Conservation (phyloP, 1,140 invertebrate species). For the Chymomyza costata region DNA sequence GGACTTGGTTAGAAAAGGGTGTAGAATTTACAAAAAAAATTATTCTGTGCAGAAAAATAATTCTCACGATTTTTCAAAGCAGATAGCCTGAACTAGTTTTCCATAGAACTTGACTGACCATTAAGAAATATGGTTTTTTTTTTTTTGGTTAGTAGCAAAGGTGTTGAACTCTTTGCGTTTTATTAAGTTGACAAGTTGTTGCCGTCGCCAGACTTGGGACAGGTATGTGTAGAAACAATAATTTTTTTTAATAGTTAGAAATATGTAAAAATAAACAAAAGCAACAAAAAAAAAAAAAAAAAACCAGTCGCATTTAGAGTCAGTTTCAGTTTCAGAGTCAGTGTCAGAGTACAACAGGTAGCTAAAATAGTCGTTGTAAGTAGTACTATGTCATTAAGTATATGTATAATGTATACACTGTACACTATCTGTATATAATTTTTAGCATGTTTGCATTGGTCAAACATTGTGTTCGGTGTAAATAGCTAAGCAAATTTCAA, state of each 20-base stretch:
- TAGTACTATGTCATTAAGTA: conserved; percentile 35
- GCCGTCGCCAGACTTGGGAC: conserved; percentile 5
- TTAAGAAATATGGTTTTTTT: conserved; percentile 31
- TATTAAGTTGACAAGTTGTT: conserved; percentile 40
- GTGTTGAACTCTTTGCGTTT: conserved; percentile 61
- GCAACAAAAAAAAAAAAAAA: not conserved
- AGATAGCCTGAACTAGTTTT: conserved; percentile 59
- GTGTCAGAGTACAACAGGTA: no score
- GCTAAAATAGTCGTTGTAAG: conserved; percentile 14
- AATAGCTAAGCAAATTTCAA: conserved; percentile 58
- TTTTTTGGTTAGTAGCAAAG: conserved; percentile 34
- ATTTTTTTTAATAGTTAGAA: conserved; percentile 36
- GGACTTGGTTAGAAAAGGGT: conserved; percentile 16
- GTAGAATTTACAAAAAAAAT: no score
- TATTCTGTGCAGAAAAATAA: conserved; percentile 51
- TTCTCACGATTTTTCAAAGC: conserved; percentile 63
- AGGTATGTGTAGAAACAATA: conserved; percentile 12
- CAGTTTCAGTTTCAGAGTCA: no score
- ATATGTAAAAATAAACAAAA: not conserved
- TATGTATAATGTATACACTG: no score
- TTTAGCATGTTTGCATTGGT: conserved; percentile 24
- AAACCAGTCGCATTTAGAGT: no score
- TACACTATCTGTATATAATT: no score
- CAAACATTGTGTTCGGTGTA: conserved; percentile 37
- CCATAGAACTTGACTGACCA: conserved; percentile 61